Evolutionary conservation across 2,888 invertebrate species (phyloP), one percentile per base, ranked within the genome.

Genomic region (Daptonema setosum): DNA sequence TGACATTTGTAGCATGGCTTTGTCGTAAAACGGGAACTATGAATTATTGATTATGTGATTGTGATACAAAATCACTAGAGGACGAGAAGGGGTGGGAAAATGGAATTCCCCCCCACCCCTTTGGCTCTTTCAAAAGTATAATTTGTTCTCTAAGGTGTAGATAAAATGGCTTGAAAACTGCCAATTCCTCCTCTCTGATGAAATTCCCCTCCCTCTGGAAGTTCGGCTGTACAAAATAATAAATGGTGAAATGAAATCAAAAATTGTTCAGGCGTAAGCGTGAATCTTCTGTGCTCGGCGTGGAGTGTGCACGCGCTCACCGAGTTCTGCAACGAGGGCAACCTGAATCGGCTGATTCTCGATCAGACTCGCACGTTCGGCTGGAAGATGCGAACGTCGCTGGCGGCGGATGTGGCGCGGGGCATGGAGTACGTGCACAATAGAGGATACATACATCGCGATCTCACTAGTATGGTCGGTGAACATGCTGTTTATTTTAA

Each of bases 381-480:
- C 53, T 87, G 87, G 78, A 75, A 78, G 61, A 77, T 81, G 62
- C 78, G 90, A 67, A 81, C 90, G 71, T 81, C 82, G 65, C 78
- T 93, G 61, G 85, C 87, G 54, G 78, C 81, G 55, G 90, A 91
- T 75, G 82, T 91, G 61, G 83, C 90, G 28, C 78, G 78, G 60
- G 95, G 91, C 61, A 85, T 93, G 85, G 79, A 81, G 70, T 93
- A 91, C 75, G 80, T 93, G 59, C 93, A 95, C 75, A 82, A 83
- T 60, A 80, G 82, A 63, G 86, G 87, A 58, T 81, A 88, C 71
- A 90, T 95, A 75, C 93, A 93, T 73, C 79, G 91, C 65, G 91
- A 91, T 75, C 81, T 91, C 68, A 91, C 91, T 63, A 85, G 88
- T 72, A 90, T 88, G 80, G 87, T 87, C 68, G 69, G 63, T 48